Conservation (phyloP, 2,797 vertebrate species). For the Tinamus major region DNA sequence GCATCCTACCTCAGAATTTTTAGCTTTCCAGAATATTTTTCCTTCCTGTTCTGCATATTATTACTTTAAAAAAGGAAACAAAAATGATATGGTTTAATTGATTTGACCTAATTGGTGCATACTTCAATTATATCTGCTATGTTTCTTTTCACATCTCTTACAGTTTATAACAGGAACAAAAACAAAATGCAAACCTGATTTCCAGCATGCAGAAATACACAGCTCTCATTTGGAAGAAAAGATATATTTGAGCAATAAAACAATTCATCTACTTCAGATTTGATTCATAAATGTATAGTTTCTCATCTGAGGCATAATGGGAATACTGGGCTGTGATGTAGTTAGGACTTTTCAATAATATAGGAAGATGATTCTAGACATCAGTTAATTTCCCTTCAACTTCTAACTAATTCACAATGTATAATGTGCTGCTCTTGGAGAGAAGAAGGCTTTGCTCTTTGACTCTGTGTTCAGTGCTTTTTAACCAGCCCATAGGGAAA, state of each 20-base stretch:
- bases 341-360: background rate
- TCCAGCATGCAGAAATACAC: background rate
- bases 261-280: background rate
- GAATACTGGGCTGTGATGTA: background rate
- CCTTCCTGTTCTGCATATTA: background rate
- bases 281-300: background rate
- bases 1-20: background rate
- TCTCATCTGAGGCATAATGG: background rate
- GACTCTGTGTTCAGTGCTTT: background rate
- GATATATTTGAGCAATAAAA: background rate
- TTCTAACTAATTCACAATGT: background rate
- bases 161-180: background rate
- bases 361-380: background rate
- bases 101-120: background rate
- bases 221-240: background rate
- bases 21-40: background rate
- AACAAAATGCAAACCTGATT: background rate
- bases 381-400: background rate
- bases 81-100: background rate
- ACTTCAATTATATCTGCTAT: background rate
- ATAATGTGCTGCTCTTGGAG: background rate
- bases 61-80: background rate
- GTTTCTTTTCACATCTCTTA: accelerated
- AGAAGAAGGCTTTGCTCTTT: background rate
- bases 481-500: background rate